Evolutionary conservation across 2,888 invertebrate genomes (phyloP).

Genomic region (Eueremaeus valkanovi): DNA sequence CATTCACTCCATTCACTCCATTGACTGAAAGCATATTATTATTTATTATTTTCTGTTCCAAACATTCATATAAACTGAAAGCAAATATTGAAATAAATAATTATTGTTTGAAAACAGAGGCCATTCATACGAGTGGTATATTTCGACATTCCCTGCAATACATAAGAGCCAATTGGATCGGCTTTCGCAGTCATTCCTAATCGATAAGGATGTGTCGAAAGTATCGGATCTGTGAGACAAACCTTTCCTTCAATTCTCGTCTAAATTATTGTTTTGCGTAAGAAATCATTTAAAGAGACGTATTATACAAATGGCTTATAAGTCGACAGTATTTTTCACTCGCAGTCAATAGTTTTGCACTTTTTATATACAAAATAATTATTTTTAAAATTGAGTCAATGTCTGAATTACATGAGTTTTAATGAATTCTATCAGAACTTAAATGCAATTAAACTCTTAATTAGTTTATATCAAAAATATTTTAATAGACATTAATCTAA

Average conservation of each 20-base stretch:
- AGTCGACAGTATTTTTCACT: no score
- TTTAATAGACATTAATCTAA: no score
- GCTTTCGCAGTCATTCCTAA: constrained; percentile 38
- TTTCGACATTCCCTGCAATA: constrained; percentile 39
- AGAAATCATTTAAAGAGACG: background rate
- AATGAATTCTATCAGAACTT: background rate
- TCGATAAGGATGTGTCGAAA: background rate
- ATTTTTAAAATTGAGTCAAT: background rate
- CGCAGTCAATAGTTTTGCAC: background rate
- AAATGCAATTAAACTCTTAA: no score
- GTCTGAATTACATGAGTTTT: background rate
- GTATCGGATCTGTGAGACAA: constrained; percentile 36
- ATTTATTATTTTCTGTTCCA: no score
- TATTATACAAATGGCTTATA: background rate
- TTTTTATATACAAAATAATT: no score
- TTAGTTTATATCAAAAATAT: no score
- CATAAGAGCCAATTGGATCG: constrained; percentile 40
- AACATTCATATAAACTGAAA: no score
- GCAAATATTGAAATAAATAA: no score
- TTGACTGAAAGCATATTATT: no score
- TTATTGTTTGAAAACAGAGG: constrained; percentile 35
- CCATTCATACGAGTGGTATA: constrained; percentile 42
- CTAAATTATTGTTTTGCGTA: background rate
- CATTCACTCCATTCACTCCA: no score
- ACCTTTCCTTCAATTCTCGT: no score